Base-by-base conservation (phyloP, 2,888 invertebrate genomes). In the Heliconius ismenius region DNA sequence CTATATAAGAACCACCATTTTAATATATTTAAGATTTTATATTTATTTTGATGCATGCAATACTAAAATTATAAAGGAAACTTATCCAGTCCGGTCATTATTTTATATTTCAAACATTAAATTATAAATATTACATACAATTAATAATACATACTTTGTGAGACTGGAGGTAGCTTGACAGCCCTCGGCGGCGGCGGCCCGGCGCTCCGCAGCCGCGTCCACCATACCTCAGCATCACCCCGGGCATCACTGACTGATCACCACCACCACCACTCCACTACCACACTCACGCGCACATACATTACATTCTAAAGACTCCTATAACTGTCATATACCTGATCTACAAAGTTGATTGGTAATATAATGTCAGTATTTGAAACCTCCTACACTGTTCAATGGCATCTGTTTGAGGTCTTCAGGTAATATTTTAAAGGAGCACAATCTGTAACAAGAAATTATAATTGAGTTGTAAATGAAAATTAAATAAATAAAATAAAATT, bases 221-320 rank as follows among this genome's bases (percentile, higher is more conserved):
- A 92, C 93, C 94, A 94, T 94, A 90, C 93, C 93, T 92, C 91
- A 88, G 93, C 93, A 94, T 93, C 92, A 92, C 92, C 91, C 91
- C 89, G 88, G 89, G 92, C 93, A 93, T 94, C 89, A 92, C 92
- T 91, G 89, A 86, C 84, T 84, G 84, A 87, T 86, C 89, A 87
- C 89, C 87, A 86, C 89, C 87, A 89, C 89, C 87, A 89, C 89
- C 86, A 84, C 88, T 83, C 86, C 83, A 83, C 81, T 86, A 90
- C 88, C 86, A 87, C 90, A 88, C 85, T 84, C 79, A 87, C 89
- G 87, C 87, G 84, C 84, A 85, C 83, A 82, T 83, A 86, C 85
- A 85, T 84, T 70, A 86, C 85, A 83, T 83, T 78, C 79, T 81
- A 79, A 74, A 80, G 78, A 83, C 86, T 84, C 87, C 86, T 84